Evolutionary conservation across 2,888 invertebrate species (phyloP).

Genomic region (Hymenopus coronatus): DNA sequence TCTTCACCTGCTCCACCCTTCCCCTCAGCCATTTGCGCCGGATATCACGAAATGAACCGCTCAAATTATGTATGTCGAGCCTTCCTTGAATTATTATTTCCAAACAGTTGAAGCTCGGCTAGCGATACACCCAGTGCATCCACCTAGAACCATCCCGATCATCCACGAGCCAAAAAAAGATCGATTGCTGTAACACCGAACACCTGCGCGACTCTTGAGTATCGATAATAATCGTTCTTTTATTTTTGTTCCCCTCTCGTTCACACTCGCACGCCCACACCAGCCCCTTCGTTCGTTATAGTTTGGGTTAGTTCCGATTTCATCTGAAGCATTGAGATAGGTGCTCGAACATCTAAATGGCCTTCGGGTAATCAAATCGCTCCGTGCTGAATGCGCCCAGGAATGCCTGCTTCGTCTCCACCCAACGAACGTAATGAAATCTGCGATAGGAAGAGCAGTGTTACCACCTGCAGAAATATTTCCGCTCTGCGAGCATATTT

Average conservation of each 20-base stretch:
- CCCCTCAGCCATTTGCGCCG: background rate
- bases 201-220: background rate
- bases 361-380: background rate
- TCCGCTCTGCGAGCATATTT: background rate
- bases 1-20: background rate
- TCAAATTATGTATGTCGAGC: background rate
- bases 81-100: background rate
- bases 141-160: background rate
- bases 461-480: background rate
- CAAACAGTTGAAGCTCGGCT: background rate
- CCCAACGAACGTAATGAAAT: background rate
- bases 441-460: background rate
- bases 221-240: background rate
- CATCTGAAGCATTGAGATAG: background rate
- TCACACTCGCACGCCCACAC: background rate
- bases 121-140: background rate
- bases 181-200: background rate
- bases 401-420: background rate
- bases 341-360: background rate
- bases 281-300: background rate
- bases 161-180: background rate
- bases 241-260: background rate
- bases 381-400: background rate
- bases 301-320: background rate
- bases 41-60: background rate